phyloP scores from a whole-genome alignment of 2,113 vertebrate species.

The Ceyx cyanopectus region DNA sequence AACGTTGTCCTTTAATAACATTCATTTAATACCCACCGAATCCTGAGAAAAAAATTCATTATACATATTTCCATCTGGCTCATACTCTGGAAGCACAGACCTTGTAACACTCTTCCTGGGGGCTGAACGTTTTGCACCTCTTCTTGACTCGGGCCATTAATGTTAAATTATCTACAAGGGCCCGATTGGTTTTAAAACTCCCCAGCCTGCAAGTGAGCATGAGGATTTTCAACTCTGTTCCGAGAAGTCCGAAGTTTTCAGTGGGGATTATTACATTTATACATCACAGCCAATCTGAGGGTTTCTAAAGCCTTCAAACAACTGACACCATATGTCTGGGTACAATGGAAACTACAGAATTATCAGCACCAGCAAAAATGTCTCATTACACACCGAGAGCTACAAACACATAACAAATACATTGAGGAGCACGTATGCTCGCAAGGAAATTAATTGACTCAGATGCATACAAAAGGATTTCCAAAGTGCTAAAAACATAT shows the following conservation, averaged over 20 bases:
- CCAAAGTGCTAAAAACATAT: constrained; percentile 49
- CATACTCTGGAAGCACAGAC: not conserved
- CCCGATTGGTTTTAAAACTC: constrained; percentile 63
- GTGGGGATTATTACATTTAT: constrained; percentile 55
- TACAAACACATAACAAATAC: constrained; percentile 40
- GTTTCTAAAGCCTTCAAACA: constrained; percentile 52
- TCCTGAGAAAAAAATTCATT: not conserved
- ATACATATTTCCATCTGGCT: constrained; percentile 40
- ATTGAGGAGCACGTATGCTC: constrained; percentile 14
- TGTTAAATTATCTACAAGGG: constrained; percentile 58
- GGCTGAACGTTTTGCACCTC: constrained; percentile 23
- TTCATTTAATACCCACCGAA: not conserved
- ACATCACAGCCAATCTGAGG: constrained; percentile 24
- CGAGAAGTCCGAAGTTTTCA: constrained; percentile 60
- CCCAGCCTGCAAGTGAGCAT: constrained; percentile 25
- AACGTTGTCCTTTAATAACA: constrained; percentile 10
- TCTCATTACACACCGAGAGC: constrained; percentile 33
- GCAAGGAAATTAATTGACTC: constrained; percentile 55
- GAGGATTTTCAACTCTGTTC: constrained; percentile 11
- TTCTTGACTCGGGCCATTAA: constrained; percentile 62
- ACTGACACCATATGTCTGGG: constrained; percentile 56
- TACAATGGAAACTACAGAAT: constrained; percentile 49
- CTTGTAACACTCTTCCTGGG: not conserved
- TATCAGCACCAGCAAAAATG: constrained; percentile 61
- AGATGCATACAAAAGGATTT: constrained; percentile 60